Evolutionary conservation across 2,888 invertebrate genomes (phyloP).

Genomic region (Nebria salina): DNA sequence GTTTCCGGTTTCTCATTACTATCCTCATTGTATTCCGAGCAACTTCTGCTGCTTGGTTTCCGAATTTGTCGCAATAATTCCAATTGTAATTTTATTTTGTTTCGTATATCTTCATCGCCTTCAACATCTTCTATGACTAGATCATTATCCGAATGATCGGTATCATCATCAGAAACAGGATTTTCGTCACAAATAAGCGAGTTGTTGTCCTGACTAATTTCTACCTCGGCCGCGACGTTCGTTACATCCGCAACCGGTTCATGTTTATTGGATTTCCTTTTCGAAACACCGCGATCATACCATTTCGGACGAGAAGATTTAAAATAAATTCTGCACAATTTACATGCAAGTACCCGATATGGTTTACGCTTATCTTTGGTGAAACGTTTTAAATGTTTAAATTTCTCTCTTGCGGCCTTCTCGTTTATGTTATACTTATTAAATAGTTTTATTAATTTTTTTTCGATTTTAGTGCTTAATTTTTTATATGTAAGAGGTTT

Average conservation of each 20-base stretch:
- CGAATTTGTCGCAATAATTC: constrained; percentile 50
- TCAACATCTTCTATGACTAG: constrained; percentile 30
- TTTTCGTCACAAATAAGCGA: background rate
- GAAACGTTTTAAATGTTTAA: constrained; percentile 35
- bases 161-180: background rate
- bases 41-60: constrained; percentile 7
- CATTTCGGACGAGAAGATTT: constrained; percentile 17
- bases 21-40: background rate
- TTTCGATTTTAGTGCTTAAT: constrained; percentile 20
- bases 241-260: constrained; percentile 43
- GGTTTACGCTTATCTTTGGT: constrained; percentile 33
- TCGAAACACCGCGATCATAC: constrained; percentile 7
- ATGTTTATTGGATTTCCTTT: constrained; percentile 13
- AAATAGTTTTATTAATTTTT: constrained; percentile 16
- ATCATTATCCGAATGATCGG: constrained; percentile 3
- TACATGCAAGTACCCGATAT: constrained; percentile 30
- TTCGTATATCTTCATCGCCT: constrained; percentile 51
- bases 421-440: constrained; percentile 19
- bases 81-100: constrained; percentile 52
- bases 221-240: constrained; percentile 21
- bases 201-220: background rate
- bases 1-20: background rate
- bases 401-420: constrained; percentile 22
- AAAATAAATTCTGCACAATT: constrained; percentile 35
- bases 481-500: background rate